These are phyloP conservation scores for Otolemur garnettii DNA, from an alignment of 2,113 vertebrate species.

Conservation along the genomic window DNA sequence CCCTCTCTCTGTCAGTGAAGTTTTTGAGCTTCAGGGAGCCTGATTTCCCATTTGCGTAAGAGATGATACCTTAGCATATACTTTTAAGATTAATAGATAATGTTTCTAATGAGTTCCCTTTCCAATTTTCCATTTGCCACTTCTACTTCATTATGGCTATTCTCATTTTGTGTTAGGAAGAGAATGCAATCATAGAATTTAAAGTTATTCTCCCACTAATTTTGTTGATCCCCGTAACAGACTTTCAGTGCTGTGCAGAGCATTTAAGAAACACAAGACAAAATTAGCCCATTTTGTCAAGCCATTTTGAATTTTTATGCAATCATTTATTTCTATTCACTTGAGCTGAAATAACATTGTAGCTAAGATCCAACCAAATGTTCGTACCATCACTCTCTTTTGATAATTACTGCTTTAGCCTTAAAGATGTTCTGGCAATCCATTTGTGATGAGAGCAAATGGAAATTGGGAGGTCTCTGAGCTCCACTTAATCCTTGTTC, in stretches of 20 bases:
- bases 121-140: background rate
- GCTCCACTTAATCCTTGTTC: constrained; percentile 14
- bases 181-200: background rate
- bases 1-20: background rate
- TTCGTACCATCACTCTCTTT: background rate
- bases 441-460: background rate
- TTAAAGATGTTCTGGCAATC: background rate
- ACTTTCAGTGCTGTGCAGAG: background rate
- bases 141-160: background rate
- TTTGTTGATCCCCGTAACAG: background rate
- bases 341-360: background rate
- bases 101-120: background rate
- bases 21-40: background rate
- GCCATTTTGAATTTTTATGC: background rate
- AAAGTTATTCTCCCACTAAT: background rate
- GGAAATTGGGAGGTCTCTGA: constrained; percentile 8
- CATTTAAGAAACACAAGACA: background rate
- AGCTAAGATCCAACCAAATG: background rate
- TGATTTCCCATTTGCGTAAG: background rate
- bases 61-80: background rate
- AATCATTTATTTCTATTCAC: background rate
- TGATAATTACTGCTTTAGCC: background rate
- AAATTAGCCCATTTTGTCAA: constrained; percentile 43
- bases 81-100: background rate
- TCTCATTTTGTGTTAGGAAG: background rate